phyloP scores from a whole-genome alignment of 1,140 invertebrate species.

The Aphidius gifuensis region DNA sequence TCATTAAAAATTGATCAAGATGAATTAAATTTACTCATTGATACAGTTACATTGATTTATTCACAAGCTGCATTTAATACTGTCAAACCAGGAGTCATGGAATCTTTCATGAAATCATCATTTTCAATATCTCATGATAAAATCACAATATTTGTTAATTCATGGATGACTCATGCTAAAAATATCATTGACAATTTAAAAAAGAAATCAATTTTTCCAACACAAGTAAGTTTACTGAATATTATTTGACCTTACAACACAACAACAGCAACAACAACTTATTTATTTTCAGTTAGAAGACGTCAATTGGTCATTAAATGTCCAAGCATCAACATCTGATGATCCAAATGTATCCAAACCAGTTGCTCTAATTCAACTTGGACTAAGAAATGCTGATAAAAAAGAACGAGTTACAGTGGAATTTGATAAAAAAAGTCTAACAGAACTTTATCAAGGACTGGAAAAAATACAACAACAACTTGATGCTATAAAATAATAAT shows the following conservation, averaged over 20 bases:
- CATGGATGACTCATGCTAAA: conserved; percentile 43
- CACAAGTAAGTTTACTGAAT: conserved; percentile 29
- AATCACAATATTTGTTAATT: conserved; percentile 37
- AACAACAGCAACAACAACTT: conserved; percentile 4
- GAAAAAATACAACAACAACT: conserved; percentile 47
- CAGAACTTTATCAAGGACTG: conserved; percentile 40
- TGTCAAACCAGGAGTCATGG: conserved; percentile 35
- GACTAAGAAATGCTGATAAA: conserved; percentile 30
- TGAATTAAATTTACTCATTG: conserved; percentile 36
- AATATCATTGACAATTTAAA: conserved; percentile 39
- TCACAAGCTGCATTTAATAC: conserved; percentile 40
- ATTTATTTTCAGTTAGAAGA: conserved; percentile 35
- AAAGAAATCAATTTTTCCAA: conserved; percentile 44
- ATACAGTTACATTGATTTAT: conserved; percentile 40
- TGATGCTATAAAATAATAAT: conserved; percentile 43
- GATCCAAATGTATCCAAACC: conserved; percentile 37
- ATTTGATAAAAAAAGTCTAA: conserved; percentile 41
- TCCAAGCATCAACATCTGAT: conserved; percentile 43
- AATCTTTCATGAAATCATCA: conserved; percentile 37
- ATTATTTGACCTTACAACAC: not conserved
- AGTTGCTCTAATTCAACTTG: conserved; percentile 40
- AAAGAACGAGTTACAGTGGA: conserved; percentile 37
- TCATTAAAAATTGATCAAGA: conserved; percentile 41
- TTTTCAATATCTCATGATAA: conserved; percentile 41
- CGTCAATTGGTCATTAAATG: conserved; percentile 44